Percentiles rank a stretch among this genome's conserved stretches.
Evolutionary conservation across 35 echinoderm and acorn worm genomes (phyloP).

Genomic region (Holothuria glaberrima): DNA sequence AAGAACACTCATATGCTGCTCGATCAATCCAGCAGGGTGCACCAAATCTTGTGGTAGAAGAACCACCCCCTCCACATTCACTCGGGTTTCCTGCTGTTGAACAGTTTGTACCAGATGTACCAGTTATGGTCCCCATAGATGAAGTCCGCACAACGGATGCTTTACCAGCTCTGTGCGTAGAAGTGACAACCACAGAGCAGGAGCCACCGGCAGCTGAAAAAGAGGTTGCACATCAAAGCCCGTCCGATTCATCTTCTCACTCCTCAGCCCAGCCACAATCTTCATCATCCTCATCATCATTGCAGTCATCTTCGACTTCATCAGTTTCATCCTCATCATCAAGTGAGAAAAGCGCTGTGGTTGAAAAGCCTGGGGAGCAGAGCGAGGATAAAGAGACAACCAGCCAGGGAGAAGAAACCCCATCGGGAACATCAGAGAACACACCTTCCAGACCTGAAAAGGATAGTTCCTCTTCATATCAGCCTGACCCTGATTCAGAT

Average conservation of each 20-base stretch:
- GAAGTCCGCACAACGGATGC: not conserved
- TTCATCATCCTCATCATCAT: slow-evolving; percentile 20
- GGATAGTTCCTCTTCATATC: not conserved
- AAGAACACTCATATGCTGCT: not conserved
- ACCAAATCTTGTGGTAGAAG: not conserved
- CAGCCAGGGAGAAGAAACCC: not conserved
- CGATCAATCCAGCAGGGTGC: not conserved
- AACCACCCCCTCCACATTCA: not conserved
- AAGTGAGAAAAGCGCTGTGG: not conserved
- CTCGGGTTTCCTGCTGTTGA: not conserved
- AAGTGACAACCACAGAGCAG: not conserved
- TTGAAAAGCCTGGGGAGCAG: not conserved
- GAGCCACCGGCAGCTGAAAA: not conserved
- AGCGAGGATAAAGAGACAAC: no score
- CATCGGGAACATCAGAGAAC: not conserved
- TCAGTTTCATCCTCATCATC: not conserved
- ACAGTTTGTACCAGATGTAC: no score
- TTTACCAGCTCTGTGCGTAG: not conserved
- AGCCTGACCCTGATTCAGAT: not conserved
- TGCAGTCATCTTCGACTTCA: not conserved
- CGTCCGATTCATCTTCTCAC: not conserved
- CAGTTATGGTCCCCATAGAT: not conserved
- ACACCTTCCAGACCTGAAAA: not conserved
- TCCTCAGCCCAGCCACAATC: not conserved
- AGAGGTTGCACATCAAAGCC: not conserved